phyloP scores from a whole-genome alignment of 2,888 invertebrate species.

The Labia minor region DNA sequence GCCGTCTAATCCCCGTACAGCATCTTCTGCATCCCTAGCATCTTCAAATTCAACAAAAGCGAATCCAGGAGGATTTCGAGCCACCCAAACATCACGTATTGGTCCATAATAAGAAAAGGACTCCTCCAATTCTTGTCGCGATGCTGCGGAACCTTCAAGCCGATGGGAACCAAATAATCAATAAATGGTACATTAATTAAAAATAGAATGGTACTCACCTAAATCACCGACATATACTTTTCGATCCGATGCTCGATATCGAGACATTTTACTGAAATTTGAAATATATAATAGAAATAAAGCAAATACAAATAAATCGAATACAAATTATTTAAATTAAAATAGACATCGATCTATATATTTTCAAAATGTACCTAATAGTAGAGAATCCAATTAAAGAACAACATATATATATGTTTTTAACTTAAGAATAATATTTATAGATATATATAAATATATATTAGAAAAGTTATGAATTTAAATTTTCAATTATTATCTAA shows the following conservation, averaged over 20 bases:
- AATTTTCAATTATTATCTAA: no score
- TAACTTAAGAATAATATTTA: no score
- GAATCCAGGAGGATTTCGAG: slow-evolving; percentile 43
- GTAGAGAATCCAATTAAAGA: no score
- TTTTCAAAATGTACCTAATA: no score
- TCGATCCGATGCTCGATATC: slow-evolving; percentile 67
- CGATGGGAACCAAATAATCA: no score
- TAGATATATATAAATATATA: no score
- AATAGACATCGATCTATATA: no score
- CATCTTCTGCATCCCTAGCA: slow-evolving; percentile 39
- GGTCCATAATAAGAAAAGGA: slow-evolving; percentile 41
- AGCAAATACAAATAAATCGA: not conserved
- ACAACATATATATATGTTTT: no score
- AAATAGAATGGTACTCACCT: no score
- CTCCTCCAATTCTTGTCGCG: slow-evolving; percentile 39
- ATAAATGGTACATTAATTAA: no score
- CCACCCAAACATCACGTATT: slow-evolving; percentile 45
- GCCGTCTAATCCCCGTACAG: slow-evolving; percentile 37
- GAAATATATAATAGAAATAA: not conserved
- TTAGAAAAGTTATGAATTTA: no score
- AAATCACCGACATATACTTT: slow-evolving; percentile 94
- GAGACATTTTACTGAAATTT: slow-evolving; percentile 45
- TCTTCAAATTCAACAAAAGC: slow-evolving; percentile 40
- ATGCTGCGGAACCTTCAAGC: slow-evolving; percentile 30
- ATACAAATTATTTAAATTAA: no score